A percentile compares a stretch with the other conserved stretches of the same genome.
Conservation (phyloP, 1,140 invertebrate species). For the Neelides sp. region DNA sequence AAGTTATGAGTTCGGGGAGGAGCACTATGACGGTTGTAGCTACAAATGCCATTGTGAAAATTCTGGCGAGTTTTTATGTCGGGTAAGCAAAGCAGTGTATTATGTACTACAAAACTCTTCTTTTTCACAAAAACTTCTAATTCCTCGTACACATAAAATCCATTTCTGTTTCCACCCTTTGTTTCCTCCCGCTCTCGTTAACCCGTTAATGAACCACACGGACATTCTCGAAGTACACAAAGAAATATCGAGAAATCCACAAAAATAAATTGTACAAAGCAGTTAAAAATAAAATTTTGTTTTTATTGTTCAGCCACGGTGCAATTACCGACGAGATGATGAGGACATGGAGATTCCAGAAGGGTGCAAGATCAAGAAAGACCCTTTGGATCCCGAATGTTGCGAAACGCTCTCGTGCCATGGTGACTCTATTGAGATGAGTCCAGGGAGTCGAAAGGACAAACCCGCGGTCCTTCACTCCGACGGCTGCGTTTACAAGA, state of each 20-base stretch:
- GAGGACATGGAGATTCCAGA: constrained; percentile 25
- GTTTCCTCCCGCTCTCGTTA: constrained; percentile 12
- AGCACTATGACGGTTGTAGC: constrained; percentile 36
- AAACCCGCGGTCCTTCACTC: constrained; percentile 32
- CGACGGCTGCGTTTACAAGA: constrained; percentile 59
- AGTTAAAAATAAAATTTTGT: not conserved
- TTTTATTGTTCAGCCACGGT: constrained; percentile 22
- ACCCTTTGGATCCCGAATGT: constrained; percentile 33
- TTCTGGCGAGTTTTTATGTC: constrained; percentile 35
- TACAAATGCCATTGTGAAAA: constrained; percentile 36
- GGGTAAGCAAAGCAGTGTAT: constrained; percentile 26
- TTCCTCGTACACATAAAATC: not conserved
- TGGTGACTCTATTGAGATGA: constrained; percentile 14
- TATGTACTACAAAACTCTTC: not conserved
- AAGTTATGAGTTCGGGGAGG: constrained; percentile 34
- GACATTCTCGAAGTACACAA: not conserved
- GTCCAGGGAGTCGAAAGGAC: constrained; percentile 22
- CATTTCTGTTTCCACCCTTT: constrained; percentile 6
- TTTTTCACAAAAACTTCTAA: not conserved
- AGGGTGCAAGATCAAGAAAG: constrained; percentile 31
- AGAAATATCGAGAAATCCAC: too few relatives aligned
- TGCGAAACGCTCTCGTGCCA: constrained; percentile 37
- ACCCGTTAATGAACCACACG: too few relatives aligned
- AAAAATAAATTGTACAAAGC: too few relatives aligned
- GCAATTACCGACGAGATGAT: constrained; percentile 26